Conservation (phyloP, 2,888 invertebrate genomes). For the Luperina nickerlii region DNA sequence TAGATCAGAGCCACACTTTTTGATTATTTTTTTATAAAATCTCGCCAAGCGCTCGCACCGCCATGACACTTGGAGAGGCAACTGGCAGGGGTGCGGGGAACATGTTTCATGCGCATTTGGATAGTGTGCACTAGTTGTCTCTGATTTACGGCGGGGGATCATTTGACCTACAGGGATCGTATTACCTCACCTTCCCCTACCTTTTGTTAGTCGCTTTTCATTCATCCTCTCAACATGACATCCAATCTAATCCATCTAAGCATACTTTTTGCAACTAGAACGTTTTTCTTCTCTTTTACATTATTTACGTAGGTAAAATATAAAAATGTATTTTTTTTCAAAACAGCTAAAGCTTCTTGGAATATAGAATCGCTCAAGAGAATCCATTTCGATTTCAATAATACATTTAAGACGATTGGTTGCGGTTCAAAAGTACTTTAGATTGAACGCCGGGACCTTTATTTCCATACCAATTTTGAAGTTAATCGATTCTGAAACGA, state of each 20-base stretch:
- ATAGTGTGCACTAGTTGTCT: too few relatives aligned
- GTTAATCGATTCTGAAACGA: constrained; percentile 35
- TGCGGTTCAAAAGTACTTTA: constrained; percentile 34
- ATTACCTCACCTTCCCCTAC: too few relatives aligned
- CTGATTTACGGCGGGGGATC: too few relatives aligned
- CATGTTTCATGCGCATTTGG: too few relatives aligned
- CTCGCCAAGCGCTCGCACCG: too few relatives aligned
- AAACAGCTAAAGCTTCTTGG: neutral
- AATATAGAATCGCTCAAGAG: constrained; percentile 22
- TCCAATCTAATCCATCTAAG: neutral
- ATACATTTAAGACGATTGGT: constrained; percentile 38
- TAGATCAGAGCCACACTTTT: too few relatives aligned
- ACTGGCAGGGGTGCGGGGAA: too few relatives aligned
- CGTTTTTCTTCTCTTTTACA: neutral
- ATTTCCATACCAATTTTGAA: constrained; percentile 21
- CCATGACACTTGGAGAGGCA: too few relatives aligned
- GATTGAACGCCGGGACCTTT: constrained; percentile 24
- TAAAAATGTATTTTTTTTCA: constrained; percentile 4
- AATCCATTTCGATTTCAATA: constrained; percentile 46
- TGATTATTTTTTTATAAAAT: too few relatives aligned
- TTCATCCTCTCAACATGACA: neutral
- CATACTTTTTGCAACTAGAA: neutral
- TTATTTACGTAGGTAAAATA: neutral
- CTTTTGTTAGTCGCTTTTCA: neutral
- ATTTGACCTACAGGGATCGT: too few relatives aligned